Base-by-base conservation (phyloP, 2,888 invertebrate species). In the Acleris emargana region DNA sequence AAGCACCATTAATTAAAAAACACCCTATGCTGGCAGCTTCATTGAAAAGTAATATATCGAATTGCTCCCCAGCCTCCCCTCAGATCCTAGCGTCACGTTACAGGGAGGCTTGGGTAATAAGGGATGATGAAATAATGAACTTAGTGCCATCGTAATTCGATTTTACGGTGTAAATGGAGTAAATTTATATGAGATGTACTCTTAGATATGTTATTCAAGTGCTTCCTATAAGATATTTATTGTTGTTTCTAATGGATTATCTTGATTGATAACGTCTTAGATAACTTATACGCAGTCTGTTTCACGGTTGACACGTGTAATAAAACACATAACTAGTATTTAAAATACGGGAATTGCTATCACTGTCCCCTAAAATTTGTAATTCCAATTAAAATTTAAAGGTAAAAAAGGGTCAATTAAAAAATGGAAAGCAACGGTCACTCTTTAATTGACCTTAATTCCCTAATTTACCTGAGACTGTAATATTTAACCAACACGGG, bases 131-230 rank as follows among this genome's bases (percentile, higher is more conserved):
- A 60, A 68, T 72, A 69, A 74, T 70, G 68, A 68, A 73, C 73
- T 73, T 72, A 54, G 64, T 59, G 28, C 68, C 70, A 63, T 72
- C 71, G 71, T 72, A 74, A 75, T 76, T 72, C 28, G 72, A 74
- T 73, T 75, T 70, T 72, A 75, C 70, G 71, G 50, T 75, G 73
- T 69, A 64, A 66, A 64, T 43, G 28, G 54, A n/a, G 17, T n/a
- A 43, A 45, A 42, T 42, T 42, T 54, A 42, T 54, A 18, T 42
- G 11, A 18, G 11, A 49, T 17, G 17, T 17, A 18, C 32, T 9
- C 32, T 9, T 38, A 38, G 38, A 38, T 13, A 13, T 17, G 17
- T 45, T 6, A 17, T 17, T 17, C 45, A 17, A 45, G 45, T 45
- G 17, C 1, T 45, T 17, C 45, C 7, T n/a, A 0, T 6, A 17